Evolutionary conservation across 1,140 invertebrate genomes (phyloP), one percentile per base, ranked within the genome.

Genomic region (Brachionus manjavacas): DNA sequence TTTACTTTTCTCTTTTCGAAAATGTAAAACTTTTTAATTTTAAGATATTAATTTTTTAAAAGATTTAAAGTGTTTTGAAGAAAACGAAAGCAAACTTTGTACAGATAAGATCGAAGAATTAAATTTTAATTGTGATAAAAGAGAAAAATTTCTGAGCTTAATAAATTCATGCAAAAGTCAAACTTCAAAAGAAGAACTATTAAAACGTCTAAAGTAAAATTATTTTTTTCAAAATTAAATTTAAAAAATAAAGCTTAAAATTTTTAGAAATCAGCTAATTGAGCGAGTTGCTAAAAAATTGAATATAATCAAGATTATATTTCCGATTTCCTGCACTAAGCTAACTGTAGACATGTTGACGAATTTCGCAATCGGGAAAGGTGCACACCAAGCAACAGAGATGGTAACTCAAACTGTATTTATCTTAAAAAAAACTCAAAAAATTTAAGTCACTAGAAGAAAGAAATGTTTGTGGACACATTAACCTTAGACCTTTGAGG

Each of bases 341-440:
- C 28, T 83, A 1, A 60, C 60, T 55, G 39, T 68, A 43, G 60
- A 83, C 35, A 70, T 83, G 28, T 23, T 83, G 23, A 68, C 64
- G 4, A 68, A 83, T 72, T 39, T 83, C 11, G 81, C 81, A 8
- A 39, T 68, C 8, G 81, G 81, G 9, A 83, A 83, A 70, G 81
- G 81, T n/a, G 81, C 81, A 23, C 81, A 83, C 46, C 25, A 70
- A 46, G 31, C 81, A 9, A 43, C 11, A 4, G 81, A 83, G 49
- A 68, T 23, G n/a, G 81, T 83, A 64, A 31, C 6, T 23, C 16
- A 80, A 31, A 60, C 4, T 35, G 31, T 35, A 35, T 0, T 6
- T 35, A 35, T 4, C 4, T 35, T 1, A 35, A 35, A 35, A 35
- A 35, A 35, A 35, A 35, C 4, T 35, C 7, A 4, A 39, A 28